These are phyloP conservation scores for Drosophila miranda DNA, from an alignment of 1,140 invertebrate species.

Conservation along the genomic window DNA sequence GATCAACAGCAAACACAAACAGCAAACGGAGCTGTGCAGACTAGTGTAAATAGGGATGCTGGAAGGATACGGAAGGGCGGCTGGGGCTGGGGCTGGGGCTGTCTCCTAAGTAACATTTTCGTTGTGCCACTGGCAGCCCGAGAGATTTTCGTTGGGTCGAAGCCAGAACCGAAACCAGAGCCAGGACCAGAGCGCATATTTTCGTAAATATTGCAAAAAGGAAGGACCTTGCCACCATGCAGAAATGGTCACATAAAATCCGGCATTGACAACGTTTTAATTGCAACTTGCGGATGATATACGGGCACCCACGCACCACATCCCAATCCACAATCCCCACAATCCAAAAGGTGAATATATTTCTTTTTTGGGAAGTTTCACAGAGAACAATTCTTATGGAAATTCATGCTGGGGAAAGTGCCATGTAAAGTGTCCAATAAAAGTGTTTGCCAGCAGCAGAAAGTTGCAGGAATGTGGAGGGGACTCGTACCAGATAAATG, in stretches of 20 bases:
- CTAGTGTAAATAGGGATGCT: constrained; percentile 39
- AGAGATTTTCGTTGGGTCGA: constrained; percentile 18
- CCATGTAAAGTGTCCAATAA: constrained; percentile 66
- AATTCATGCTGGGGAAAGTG: constrained; percentile 36
- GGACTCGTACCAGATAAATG: background rate
- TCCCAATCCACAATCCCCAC: constrained; percentile 6
- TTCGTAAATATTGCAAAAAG: constrained; percentile 38
- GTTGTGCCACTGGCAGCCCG: constrained; percentile 16
- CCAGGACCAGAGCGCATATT: constrained; percentile 1
- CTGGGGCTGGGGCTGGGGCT: background rate
- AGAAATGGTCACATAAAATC: constrained; percentile 33
- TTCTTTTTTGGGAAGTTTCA: constrained; percentile 7
- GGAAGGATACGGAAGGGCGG: background rate
- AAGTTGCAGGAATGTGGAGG: constrained; percentile 5
- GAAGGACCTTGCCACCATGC: constrained; percentile 15
- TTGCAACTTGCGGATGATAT: constrained; percentile 61
- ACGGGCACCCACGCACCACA: constrained; percentile 16
- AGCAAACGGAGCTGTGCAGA: constrained; percentile 43
- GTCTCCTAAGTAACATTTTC: constrained; percentile 30
- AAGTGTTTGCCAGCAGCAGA: constrained; percentile 34
- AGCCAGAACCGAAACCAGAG: constrained; percentile 1
- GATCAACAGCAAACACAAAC: constrained; percentile 68
- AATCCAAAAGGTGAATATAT: constrained; percentile 36
- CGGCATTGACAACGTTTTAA: constrained; percentile 72
- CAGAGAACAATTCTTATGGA: constrained; percentile 33